Evolutionary conservation across 2,113 vertebrate species (phyloP).

Genomic region (Ascaphus truei): DNA sequence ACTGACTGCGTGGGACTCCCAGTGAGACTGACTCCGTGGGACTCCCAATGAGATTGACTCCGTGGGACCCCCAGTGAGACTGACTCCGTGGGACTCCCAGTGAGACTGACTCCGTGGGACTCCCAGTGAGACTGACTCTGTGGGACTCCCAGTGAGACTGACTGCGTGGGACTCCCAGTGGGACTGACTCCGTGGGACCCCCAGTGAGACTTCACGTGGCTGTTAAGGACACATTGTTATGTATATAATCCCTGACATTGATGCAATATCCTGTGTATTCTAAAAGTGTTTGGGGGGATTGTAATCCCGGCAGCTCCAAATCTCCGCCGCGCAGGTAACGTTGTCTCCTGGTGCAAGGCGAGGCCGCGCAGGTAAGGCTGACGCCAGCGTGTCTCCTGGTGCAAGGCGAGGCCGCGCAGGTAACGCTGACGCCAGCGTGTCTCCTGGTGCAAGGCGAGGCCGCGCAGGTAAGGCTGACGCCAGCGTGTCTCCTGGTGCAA

Average conservation of each 20-base stretch:
- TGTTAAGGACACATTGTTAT: too few relatives aligned
- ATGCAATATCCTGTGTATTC: neutral
- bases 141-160: too few relatives aligned
- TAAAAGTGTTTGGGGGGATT: neutral
- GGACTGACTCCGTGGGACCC: neutral
- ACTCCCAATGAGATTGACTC: too few relatives aligned
- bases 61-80: too few relatives aligned
- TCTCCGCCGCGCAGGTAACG: neutral
- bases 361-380: neutral
- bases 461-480: neutral
- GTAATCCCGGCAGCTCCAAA: constrained; percentile 12
- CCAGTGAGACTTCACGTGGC: too few relatives aligned
- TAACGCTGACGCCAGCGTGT: too few relatives aligned
- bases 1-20: too few relatives aligned
- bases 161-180: neutral
- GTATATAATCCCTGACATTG: neutral
- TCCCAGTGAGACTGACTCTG: too few relatives aligned
- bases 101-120: too few relatives aligned
- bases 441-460: constrained; percentile 12
- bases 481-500: constrained; percentile 13
- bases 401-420: constrained; percentile 3
- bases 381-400: constrained; percentile 18
- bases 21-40: too few relatives aligned
- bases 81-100: too few relatives aligned
- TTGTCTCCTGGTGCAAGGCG: constrained; percentile 14